phyloP scores from a whole-genome alignment of 2,888 invertebrate genomes.

The Clepsis dumicolana region DNA sequence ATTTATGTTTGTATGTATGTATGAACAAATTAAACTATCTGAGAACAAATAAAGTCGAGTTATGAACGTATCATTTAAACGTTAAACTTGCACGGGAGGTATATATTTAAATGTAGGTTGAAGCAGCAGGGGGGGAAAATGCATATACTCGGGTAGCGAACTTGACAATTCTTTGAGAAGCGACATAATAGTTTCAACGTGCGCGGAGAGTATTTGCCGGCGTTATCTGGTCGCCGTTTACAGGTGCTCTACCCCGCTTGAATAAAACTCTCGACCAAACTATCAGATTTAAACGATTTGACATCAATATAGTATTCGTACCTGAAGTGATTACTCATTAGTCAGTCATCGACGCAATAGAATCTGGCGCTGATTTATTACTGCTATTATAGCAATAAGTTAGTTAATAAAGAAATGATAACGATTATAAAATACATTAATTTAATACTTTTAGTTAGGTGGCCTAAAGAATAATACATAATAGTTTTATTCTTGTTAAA shows the following conservation, averaged over 20 bases:
- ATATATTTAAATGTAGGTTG: not conserved
- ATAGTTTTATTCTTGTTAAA: too few relatives aligned
- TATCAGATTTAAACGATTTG: too few relatives aligned
- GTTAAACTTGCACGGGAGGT: not conserved
- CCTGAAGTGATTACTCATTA: too few relatives aligned
- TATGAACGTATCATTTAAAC: not conserved
- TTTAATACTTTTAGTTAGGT: too few relatives aligned
- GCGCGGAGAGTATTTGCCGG: conserved; percentile 77
- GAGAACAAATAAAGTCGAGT: not conserved
- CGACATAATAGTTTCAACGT: conserved; percentile 84
- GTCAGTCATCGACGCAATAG: too few relatives aligned
- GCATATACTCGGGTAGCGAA: conserved; percentile 60
- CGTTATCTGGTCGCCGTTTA: conserved; percentile 82
- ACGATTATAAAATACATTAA: too few relatives aligned
- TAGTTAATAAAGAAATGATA: too few relatives aligned
- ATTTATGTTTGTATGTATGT: not conserved
- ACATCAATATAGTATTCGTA: too few relatives aligned
- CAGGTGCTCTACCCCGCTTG: conserved; percentile 75
- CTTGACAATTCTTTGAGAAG: conserved; percentile 75
- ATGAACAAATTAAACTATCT: not conserved
- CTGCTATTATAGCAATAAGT: too few relatives aligned
- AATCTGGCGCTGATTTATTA: too few relatives aligned
- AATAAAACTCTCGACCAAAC: conserved; percentile 70
- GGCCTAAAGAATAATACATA: too few relatives aligned
- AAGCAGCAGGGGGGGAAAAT: conserved; percentile 50